Evolutionary conservation across 2,797 vertebrate genomes (phyloP), one percentile per base, ranked within the genome.

Genomic region (Alfaro cultratus): DNA sequence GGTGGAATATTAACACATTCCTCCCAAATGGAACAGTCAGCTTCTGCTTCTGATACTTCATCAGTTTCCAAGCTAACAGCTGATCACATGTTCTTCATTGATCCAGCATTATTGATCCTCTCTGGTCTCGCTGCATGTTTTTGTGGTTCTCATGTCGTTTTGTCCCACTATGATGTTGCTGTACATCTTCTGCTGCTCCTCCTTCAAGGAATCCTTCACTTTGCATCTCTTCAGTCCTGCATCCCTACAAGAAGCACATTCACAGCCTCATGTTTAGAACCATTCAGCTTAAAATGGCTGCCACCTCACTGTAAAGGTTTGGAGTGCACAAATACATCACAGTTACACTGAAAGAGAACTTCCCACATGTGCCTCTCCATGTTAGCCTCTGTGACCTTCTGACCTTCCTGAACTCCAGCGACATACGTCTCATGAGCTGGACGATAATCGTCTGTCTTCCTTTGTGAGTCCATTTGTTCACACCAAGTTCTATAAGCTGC

Each of bases 151-250:
- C 82, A 39, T 41, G 80, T 51, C 51, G 12, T 95, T 91, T 3
- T 91, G 94, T 80, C 95, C 95, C 15, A 95, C 94, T 0, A 99
- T 94, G 95, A 97, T 97, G 90, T 94, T 97, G 96, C 98, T 99
- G 92, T 99, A 99, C 88, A 96, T 97, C 89, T 97, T 99, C 96
- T 99, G 98, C 77, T 99, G 97, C 47, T 97, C 96, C 85, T 98
- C 96, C 90, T 94, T 98, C 26, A 95, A 97, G 0, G 94, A 94
- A 0, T 98, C 95, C 90, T 99, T 99, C 78, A 99, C 98, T 85
- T 97, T 98, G 0, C 80, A 95, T 91, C 98, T 93, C 90, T 99
- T 99, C 91, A 99, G 93, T 0, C 97, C 96, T 73, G 97, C 98
- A 34, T 99, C 98, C 98, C 98, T 99, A 91, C 11, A 89, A 1